A percentile compares a stretch with the other conserved stretches of the same genome.
These are phyloP conservation scores for Fistularia tabacaria DNA, from an alignment of 2,797 vertebrate genomes.

Conservation along the genomic window DNA sequence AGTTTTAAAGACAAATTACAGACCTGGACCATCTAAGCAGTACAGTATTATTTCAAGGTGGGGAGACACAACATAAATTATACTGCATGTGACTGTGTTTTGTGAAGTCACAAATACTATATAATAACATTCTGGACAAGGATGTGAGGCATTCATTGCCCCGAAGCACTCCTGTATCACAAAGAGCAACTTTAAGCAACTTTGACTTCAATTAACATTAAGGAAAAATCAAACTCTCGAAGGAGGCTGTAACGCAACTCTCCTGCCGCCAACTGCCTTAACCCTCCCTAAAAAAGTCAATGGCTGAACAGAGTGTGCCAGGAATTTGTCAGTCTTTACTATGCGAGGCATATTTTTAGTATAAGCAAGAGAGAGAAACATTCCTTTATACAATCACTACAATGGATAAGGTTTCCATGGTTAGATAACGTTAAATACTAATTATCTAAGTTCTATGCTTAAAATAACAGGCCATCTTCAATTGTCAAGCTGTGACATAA, in stretches of 20 bases:
- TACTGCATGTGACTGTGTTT: slow-evolving; percentile 10
- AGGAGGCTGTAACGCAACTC: too few species aligned
- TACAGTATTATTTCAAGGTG: slow-evolving; percentile 16
- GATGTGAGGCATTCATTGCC: background rate
- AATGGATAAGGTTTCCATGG: background rate
- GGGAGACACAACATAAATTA: slow-evolving; percentile 22
- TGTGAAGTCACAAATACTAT: background rate
- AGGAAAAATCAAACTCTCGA: too few species aligned
- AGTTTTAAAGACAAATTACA: slow-evolving; percentile 18
- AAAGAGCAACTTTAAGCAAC: slow-evolving; percentile 9
- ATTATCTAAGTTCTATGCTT: slow-evolving; percentile 1
- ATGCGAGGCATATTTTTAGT: background rate
- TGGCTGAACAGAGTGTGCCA: slow-evolving; percentile 22
- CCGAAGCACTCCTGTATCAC: slow-evolving; percentile 16
- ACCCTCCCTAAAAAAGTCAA: background rate
- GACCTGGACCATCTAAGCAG: slow-evolving; percentile 12
- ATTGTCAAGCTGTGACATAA: too few species aligned
- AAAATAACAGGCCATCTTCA: too few species aligned
- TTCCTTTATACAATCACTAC: too few species aligned
- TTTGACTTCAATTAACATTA: too few species aligned
- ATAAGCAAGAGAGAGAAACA: too few species aligned
- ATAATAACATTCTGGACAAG: slow-evolving; percentile 4
- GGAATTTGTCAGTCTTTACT: background rate
- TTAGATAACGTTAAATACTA: background rate
- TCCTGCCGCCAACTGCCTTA: too few species aligned